Percentiles rank a stretch among this genome's conserved stretches.
Conservation (phyloP, 2,113 vertebrate species). For the Anthoscopus minutus region DNA sequence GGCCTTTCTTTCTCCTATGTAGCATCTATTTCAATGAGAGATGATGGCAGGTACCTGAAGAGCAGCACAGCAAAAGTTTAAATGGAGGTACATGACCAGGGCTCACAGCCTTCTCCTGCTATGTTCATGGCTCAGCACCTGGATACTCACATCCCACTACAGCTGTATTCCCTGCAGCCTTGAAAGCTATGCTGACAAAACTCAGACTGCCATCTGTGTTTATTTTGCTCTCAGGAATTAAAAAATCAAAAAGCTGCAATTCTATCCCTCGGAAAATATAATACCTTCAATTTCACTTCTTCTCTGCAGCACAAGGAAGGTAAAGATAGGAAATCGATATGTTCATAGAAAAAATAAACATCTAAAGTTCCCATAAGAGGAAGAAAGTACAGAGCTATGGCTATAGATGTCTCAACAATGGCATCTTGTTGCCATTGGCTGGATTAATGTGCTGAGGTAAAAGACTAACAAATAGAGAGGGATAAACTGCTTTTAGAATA, state of each 20-base stretch:
- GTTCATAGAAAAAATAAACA: neutral
- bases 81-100: neutral
- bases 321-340: neutral
- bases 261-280: neutral
- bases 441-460: neutral
- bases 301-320: neutral
- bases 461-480: neutral
- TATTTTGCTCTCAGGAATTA: neutral
- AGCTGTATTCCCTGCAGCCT: neutral
- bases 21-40: neutral
- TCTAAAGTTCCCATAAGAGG: neutral
- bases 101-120: neutral
- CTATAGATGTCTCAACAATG: neutral
- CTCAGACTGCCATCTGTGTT: neutral
- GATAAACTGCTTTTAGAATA: neutral
- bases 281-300: neutral
- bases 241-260: neutral
- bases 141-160: neutral
- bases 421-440: too few relatives aligned
- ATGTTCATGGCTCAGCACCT: neutral
- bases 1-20: neutral
- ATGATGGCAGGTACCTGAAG: neutral
- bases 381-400: neutral
- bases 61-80: neutral
- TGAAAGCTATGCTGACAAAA: neutral